These are phyloP conservation scores for Eudasyphora cyanicolor DNA, from an alignment of 2,888 invertebrate species.

Conservation along the genomic window DNA sequence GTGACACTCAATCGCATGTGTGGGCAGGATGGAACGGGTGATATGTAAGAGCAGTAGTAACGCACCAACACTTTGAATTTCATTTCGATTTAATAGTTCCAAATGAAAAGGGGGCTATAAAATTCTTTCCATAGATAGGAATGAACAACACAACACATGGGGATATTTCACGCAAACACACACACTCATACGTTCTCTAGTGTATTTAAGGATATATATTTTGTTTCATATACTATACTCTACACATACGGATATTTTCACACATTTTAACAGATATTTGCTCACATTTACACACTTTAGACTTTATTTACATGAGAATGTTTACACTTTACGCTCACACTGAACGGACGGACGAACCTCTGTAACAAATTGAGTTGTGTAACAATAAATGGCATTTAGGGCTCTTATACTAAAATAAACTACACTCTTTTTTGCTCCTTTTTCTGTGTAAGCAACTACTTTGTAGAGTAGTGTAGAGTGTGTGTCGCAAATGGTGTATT, in stretches of 20 bases:
- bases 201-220: too few species aligned
- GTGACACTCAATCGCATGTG: neutral
- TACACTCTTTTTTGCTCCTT: neutral
- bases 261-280: neutral
- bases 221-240: too few species aligned
- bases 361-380: slow-evolving; percentile 31
- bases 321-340: neutral
- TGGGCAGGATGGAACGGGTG: neutral
- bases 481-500: too few species aligned
- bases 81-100: slow-evolving; percentile 13
- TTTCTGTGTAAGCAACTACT: too few species aligned
- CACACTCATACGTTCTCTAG: neutral
- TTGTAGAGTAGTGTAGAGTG: slow-evolving; percentile 6
- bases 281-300: slow-evolving; percentile 5
- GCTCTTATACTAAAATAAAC: slow-evolving; percentile 23
- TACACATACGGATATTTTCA: neutral
- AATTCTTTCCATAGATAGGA: slow-evolving; percentile 25
- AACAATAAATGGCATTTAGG: slow-evolving; percentile 31
- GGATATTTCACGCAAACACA: neutral
- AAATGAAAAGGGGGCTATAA: slow-evolving; percentile 13
- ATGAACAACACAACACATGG: neutral
- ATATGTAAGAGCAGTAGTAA: neutral
- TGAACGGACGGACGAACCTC: neutral
- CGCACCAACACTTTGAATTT: slow-evolving; percentile 3
- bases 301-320: slow-evolving; percentile 5